Evolutionary conservation across 2,113 vertebrate species (phyloP).

Genomic region (Eurypyga helias): DNA sequence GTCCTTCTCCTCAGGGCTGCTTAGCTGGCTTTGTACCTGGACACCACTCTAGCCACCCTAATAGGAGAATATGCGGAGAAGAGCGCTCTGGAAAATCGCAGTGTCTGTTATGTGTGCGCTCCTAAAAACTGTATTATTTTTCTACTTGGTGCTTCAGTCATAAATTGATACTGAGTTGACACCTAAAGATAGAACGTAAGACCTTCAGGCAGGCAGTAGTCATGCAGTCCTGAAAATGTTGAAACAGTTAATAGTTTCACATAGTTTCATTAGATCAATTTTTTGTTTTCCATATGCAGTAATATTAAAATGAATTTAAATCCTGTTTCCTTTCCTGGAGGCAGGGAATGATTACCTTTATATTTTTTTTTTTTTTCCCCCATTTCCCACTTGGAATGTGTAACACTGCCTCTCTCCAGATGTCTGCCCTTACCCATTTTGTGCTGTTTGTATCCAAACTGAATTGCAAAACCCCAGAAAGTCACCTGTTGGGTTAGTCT

Average conservation of each 20-base stretch:
- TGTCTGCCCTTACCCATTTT: neutral
- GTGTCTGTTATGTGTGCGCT: neutral
- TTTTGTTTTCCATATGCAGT: neutral
- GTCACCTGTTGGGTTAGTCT: neutral
- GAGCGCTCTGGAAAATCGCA: neutral
- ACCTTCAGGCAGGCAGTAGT: neutral
- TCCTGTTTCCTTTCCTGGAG: neutral
- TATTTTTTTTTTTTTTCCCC: neutral
- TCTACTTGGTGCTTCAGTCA: neutral
- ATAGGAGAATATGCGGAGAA: neutral
- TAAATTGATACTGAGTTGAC: neutral
- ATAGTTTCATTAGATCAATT: neutral
- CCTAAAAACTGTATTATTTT: neutral
- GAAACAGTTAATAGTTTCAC: neutral
- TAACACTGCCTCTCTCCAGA: neutral
- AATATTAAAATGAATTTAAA: neutral
- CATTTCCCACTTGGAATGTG: neutral
- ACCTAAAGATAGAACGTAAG: neutral
- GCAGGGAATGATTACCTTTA: neutral
- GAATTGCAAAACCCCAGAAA: neutral
- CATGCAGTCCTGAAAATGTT: neutral
- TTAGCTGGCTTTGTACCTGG: neutral
- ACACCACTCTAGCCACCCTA: neutral
- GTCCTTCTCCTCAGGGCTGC: too few species aligned
- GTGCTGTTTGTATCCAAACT: neutral